A percentile compares a stretch with the other conserved stretches of the same genome.
These are phyloP conservation scores for Dipodomys stephensi DNA, from an alignment of 2,113 vertebrate species.

Conservation along the genomic window DNA sequence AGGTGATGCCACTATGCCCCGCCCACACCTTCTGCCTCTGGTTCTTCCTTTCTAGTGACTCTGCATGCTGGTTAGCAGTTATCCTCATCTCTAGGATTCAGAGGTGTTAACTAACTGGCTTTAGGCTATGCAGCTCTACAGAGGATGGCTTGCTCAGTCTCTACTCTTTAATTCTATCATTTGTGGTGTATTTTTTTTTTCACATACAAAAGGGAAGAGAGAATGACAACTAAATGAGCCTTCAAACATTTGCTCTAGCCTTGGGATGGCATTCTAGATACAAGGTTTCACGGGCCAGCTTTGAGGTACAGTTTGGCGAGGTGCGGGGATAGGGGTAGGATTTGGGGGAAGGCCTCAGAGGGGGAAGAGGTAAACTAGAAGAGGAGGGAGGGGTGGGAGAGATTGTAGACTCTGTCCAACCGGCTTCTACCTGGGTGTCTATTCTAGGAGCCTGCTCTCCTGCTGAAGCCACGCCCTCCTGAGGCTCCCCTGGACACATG, in stretches of 20 bases:
- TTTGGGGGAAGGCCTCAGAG: fast-evolving
- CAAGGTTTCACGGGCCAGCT: neutral
- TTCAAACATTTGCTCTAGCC: neutral
- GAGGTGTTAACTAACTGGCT: neutral
- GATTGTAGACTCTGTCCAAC: fast-evolving
- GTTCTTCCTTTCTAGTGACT: neutral
- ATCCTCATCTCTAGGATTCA: neutral
- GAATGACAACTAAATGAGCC: neutral
- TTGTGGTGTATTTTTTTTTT: neutral
- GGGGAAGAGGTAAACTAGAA: fast-evolving
- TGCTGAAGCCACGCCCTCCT: neutral
- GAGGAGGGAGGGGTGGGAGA: no score
- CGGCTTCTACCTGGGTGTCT: fast-evolving
- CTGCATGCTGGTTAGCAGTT: no score
- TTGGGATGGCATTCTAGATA: neutral
- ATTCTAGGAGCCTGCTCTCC: neutral
- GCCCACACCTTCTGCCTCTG: neutral
- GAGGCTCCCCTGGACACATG: neutral
- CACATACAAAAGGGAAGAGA: neutral
- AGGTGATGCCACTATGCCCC: neutral
- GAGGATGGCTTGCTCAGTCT: neutral
- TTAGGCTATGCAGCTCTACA: neutral
- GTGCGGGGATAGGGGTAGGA: neutral
- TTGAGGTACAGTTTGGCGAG: neutral
- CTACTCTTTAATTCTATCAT: neutral